Evolutionary conservation across 2,888 invertebrate genomes (phyloP).

Genomic region (Spilarctia lutea): DNA sequence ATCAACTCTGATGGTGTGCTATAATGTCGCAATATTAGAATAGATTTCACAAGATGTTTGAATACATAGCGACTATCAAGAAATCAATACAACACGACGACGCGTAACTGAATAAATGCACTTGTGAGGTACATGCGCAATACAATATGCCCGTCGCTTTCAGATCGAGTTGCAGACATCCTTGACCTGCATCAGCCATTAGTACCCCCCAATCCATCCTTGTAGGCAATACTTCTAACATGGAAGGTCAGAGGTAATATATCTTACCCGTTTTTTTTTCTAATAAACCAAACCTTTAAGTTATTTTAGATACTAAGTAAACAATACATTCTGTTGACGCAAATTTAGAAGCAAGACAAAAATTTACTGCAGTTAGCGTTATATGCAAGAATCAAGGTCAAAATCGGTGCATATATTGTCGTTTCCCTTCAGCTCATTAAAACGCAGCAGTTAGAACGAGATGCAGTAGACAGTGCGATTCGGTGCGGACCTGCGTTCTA

Average conservation of each 20-base stretch:
- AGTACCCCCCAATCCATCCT: not conserved
- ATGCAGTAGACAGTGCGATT: conserved; percentile 3
- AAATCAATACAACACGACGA: not conserved
- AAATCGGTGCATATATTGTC: not conserved
- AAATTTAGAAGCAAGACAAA: not conserved
- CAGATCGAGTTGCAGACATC: not conserved
- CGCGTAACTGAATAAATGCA: not conserved
- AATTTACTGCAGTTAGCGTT: not conserved
- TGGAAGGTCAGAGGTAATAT: no score
- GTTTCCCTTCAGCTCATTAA: conserved; percentile 3
- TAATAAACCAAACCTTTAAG: not conserved
- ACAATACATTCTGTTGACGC: not conserved
- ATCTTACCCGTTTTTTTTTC: not conserved
- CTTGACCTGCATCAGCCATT: not conserved
- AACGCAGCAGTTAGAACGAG: conserved; percentile 5
- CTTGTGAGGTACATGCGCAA: not conserved
- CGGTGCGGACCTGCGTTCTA: conserved; percentile 12
- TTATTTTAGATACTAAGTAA: not conserved
- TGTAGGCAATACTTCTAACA: not conserved
- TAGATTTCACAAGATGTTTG: not conserved
- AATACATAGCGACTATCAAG: not conserved
- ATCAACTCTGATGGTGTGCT: not conserved
- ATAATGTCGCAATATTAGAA: not conserved
- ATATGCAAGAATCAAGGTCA: not conserved
- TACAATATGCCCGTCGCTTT: not conserved